Percentiles rank a stretch among this genome's conserved stretches.
These are phyloP conservation scores for Anniella stebbinsi DNA, from an alignment of 2,797 vertebrate genomes.

Conservation along the genomic window DNA sequence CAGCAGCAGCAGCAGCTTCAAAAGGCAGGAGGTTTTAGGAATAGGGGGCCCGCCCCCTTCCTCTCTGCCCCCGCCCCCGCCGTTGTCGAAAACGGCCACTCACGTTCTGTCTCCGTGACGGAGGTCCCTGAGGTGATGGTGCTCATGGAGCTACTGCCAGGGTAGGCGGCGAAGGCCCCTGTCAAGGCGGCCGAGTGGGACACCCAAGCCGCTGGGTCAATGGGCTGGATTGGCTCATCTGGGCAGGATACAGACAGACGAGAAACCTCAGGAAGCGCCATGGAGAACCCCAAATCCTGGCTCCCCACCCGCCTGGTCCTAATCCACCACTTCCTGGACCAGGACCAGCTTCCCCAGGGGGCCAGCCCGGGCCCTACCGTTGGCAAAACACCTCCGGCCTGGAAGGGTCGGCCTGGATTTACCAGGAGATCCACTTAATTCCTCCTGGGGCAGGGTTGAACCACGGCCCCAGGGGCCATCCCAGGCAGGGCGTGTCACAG, in stretches of 20 bases:
- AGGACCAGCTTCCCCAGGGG: rapidly evolving
- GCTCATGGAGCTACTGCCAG: constrained; percentile 90
- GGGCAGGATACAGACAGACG: neutral
- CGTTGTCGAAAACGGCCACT: neutral
- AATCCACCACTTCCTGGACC: too few relatives aligned
- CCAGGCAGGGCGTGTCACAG: neutral
- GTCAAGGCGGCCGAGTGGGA: constrained; percentile 92
- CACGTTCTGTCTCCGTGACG: constrained; percentile 22
- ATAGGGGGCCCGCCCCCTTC: neutral
- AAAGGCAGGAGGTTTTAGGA: neutral
- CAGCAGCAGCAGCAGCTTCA: neutral
- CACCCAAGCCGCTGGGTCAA: constrained; percentile 93
- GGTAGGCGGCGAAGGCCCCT: constrained; percentile 87
- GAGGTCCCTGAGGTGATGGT: constrained; percentile 90
- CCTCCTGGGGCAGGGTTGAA: neutral
- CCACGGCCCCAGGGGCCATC: neutral
- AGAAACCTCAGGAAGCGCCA: neutral
- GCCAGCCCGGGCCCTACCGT: neutral
- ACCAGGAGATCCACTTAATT: too few relatives aligned
- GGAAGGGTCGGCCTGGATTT: too few relatives aligned
- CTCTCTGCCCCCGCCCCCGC: neutral
- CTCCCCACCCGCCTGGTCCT: rapidly evolving
- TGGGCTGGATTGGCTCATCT: constrained; percentile 94
- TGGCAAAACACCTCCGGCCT: neutral
- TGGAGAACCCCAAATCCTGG: rapidly evolving